A percentile compares a stretch with the other conserved stretches of the same genome.
Evolutionary conservation across 2,797 vertebrate species (phyloP).

Genomic region (Mormyrus proboscirostris): DNA sequence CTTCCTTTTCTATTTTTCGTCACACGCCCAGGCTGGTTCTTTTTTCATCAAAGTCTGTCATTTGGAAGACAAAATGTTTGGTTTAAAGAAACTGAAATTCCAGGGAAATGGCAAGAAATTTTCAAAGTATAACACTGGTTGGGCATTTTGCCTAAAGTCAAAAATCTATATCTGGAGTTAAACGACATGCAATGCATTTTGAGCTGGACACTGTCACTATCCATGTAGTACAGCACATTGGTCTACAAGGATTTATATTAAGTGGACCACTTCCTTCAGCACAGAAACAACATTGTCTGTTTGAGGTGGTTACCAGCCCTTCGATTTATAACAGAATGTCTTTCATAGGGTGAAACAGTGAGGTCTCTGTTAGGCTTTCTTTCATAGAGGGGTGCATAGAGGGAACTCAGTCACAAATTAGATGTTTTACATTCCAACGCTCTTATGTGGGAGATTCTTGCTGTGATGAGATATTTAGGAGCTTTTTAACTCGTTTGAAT

Average conservation of each 20-base stretch:
- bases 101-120: background rate
- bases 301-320: conserved; percentile 9
- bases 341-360: conserved; percentile 17
- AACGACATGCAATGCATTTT: background rate
- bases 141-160: background rate
- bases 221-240: background rate
- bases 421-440: conserved; percentile 20
- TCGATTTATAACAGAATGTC: conserved; percentile 19
- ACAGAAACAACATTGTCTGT: conserved; percentile 19
- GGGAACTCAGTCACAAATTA: conserved; percentile 10
- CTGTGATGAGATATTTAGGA: background rate
- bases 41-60: conserved; percentile 3
- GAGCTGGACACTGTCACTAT: background rate
- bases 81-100: background rate
- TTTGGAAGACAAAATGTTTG: background rate
- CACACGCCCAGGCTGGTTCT: background rate
- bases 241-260: conserved; percentile 17
- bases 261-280: conserved; percentile 12
- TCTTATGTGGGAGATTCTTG: background rate
- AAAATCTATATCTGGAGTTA: background rate
- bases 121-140: background rate
- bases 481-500: background rate
- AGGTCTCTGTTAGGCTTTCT: conserved; percentile 15
- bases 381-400: background rate
- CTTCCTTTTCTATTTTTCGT: background rate